Evolutionary conservation across 1,140 invertebrate genomes (phyloP).

Genomic region (Penaeus vannamei): DNA sequence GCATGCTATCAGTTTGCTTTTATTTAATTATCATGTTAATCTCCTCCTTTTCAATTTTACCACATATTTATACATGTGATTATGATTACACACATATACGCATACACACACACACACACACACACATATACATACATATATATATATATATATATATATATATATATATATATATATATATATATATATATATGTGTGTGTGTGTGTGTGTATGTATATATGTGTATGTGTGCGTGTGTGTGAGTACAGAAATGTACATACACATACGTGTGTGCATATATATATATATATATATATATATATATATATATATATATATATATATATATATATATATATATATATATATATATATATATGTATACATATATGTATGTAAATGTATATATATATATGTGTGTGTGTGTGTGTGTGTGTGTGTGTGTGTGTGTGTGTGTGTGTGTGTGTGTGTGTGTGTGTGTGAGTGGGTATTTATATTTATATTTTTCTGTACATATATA

Average conservation of each 20-base stretch:
- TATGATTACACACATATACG: neutral
- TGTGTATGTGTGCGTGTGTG: neutral
- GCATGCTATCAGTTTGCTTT: too few species aligned
- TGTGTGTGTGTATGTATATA: neutral
- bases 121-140: slow-evolving; percentile 2
- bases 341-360: too few species aligned
- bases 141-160: neutral
- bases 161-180: neutral
- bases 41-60: too few species aligned
- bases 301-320: slow-evolving; percentile 11
- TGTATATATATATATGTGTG: too few species aligned
- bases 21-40: too few species aligned
- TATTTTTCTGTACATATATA: too few species aligned
- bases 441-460: too few species aligned
- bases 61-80: neutral
- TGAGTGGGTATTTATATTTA: too few species aligned
- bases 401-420: too few species aligned
- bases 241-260: neutral
- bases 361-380: too few species aligned
- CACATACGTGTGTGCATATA: neutral
- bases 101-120: neutral
- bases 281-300: neutral
- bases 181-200: neutral
- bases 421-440: too few species aligned
- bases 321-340: neutral